These are phyloP conservation scores for Molorchus minor DNA, from an alignment of 2,888 invertebrate species.

Conservation along the genomic window DNA sequence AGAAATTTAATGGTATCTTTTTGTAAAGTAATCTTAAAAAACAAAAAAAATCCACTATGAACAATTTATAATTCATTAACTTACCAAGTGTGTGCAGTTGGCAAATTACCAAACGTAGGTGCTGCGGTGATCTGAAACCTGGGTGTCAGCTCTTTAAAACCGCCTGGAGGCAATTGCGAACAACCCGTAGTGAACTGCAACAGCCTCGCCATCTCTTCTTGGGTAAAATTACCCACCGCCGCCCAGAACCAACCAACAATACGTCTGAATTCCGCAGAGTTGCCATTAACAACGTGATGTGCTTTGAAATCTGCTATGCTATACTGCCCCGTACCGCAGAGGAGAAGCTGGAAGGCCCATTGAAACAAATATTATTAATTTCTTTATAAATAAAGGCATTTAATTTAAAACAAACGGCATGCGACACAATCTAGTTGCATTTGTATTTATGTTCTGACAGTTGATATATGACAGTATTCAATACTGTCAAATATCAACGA, in stretches of 20 bases:
- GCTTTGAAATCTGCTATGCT: constrained; percentile 89
- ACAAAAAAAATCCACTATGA: not conserved
- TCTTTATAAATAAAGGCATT: constrained; percentile 2
- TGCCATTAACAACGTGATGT: constrained; percentile 86
- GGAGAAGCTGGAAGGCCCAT: constrained; percentile 73
- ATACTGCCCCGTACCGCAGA: constrained; percentile 94
- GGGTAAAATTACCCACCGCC: constrained; percentile 86
- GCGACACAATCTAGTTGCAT: too few species aligned
- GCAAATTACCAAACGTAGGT: constrained; percentile 88
- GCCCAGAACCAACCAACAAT: constrained; percentile 93
- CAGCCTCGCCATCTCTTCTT: constrained; percentile 91
- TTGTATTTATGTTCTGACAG: too few species aligned
- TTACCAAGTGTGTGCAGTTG: constrained; percentile 94
- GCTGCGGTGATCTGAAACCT: constrained; percentile 92
- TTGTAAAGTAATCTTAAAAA: too few species aligned
- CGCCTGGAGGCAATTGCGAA: constrained; percentile 90
- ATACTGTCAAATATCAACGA: too few species aligned
- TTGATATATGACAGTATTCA: too few species aligned
- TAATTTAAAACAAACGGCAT: constrained; percentile 7
- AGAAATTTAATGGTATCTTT: too few species aligned
- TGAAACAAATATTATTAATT: constrained; percentile 49
- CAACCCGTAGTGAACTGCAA: constrained; percentile 94
- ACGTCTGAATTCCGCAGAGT: constrained; percentile 82
- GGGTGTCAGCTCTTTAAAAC: constrained; percentile 88
- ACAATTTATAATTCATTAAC: constrained; percentile 42